Conservation (phyloP, 2,888 invertebrate genomes). For the Cremastobaeus sp. region DNA sequence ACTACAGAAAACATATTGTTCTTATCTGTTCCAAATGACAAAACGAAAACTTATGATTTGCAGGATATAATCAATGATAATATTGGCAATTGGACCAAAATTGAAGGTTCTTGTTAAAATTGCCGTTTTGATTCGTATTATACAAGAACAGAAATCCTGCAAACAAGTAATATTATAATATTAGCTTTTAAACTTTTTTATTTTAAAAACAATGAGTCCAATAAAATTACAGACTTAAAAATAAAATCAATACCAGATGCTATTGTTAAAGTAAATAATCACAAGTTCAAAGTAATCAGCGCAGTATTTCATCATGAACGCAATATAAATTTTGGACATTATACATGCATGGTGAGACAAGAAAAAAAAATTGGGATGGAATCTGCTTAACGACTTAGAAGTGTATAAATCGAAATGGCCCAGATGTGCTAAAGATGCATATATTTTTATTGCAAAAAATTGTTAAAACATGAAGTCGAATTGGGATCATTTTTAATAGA, state of each 20-base stretch:
- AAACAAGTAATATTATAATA: slow-evolving; percentile 6
- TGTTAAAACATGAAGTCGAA: neutral
- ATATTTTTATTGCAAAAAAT: slow-evolving; percentile 12
- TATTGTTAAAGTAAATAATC: slow-evolving; percentile 9
- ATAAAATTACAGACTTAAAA: slow-evolving; percentile 2
- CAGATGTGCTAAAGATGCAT: slow-evolving; percentile 5
- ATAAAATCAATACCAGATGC: slow-evolving; percentile 12
- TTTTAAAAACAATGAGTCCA: neutral
- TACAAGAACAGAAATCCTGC: neutral
- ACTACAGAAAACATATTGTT: slow-evolving; percentile 9
- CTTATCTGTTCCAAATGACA: slow-evolving; percentile 4
- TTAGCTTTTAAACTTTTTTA: slow-evolving; percentile 16
- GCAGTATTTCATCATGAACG: slow-evolving; percentile 20
- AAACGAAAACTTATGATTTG: slow-evolving; percentile 12
- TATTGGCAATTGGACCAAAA: slow-evolving; percentile 2
- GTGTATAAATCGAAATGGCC: neutral
- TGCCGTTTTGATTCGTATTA: neutral
- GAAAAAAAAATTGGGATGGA: neutral
- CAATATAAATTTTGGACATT: slow-evolving; percentile 4
- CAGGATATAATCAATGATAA: slow-evolving; percentile 20
- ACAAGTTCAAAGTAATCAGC: slow-evolving; percentile 14
- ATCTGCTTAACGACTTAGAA: neutral
- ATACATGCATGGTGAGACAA: slow-evolving; percentile 12
- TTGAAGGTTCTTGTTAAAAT: neutral
- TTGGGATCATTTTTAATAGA: too few relatives aligned